Conservation (phyloP, 2,113 vertebrate genomes). For the Otocyon megalotis region DNA sequence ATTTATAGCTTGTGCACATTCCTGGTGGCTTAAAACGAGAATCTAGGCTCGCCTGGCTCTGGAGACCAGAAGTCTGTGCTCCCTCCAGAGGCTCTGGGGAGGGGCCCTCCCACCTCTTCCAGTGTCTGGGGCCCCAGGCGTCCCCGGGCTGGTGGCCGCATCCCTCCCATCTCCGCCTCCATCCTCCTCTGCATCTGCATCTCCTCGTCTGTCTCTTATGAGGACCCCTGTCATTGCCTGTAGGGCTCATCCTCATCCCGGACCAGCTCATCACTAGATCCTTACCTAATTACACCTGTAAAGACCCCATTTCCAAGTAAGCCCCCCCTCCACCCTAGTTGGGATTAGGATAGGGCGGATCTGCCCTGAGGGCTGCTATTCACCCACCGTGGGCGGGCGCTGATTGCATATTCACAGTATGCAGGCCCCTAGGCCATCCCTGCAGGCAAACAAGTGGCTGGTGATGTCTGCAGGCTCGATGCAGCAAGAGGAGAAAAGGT, state of each 20-base stretch:
- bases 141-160: fast-evolving
- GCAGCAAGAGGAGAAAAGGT: neutral
- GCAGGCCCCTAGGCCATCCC: too few relatives aligned
- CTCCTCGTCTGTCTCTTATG: neutral
- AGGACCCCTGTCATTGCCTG: neutral
- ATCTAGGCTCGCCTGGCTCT: too few relatives aligned
- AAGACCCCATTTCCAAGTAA: neutral
- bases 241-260: neutral
- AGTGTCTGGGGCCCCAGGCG: neutral
- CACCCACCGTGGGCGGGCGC: fast-evolving
- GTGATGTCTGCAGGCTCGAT: neutral
- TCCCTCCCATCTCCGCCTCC: neutral
- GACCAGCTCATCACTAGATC: neutral
- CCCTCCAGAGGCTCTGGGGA: neutral
- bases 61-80: neutral
- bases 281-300: neutral
- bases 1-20: neutral
- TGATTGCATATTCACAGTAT: fast-evolving
- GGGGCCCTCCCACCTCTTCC: neutral
- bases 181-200: neutral
- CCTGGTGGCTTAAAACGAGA: too few relatives aligned
- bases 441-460: fast-evolving
- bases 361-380: fast-evolving
- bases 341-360: too few relatives aligned
- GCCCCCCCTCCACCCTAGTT: too few relatives aligned